Conservation (phyloP, 2,888 invertebrate genomes). For the Cacoxenus indagator region DNA sequence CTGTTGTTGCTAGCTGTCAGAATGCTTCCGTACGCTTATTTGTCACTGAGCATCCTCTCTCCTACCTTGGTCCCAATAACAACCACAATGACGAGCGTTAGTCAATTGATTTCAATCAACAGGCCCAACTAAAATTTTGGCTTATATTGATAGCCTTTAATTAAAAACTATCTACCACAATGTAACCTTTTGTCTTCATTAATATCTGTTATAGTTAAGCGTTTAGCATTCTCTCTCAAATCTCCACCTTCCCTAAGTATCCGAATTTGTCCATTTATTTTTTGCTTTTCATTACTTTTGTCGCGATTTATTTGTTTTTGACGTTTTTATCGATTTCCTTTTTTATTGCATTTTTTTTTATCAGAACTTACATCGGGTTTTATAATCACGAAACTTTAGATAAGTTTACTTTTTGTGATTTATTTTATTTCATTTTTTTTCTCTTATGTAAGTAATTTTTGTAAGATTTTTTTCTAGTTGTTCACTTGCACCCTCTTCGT, state of each 20-base stretch:
- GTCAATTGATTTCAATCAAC: not conserved
- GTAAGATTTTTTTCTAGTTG: not conserved
- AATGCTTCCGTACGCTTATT: not conserved
- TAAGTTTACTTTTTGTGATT: conserved; percentile 16
- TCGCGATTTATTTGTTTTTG: conserved; percentile 39
- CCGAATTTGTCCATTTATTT: not conserved
- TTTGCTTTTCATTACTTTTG: not conserved
- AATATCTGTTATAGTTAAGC: conserved; percentile 51
- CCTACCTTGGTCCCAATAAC: not conserved
- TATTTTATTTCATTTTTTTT: conserved; percentile 26
- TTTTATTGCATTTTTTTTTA: not conserved
- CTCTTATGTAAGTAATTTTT: conserved; percentile 21
- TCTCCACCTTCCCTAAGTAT: not conserved
- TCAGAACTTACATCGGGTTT: conserved; percentile 33
- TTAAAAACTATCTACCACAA: conserved; percentile 59
- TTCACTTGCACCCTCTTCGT: not conserved
- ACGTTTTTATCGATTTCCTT: conserved; percentile 29
- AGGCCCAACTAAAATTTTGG: conserved; percentile 37
- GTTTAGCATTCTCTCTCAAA: not conserved
- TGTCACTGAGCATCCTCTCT: not conserved
- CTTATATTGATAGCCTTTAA: conserved; percentile 61
- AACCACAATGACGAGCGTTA: not conserved
- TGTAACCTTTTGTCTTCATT: conserved; percentile 56
- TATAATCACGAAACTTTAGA: conserved; percentile 41
- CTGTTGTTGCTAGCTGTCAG: too few relatives aligned